A percentile compares a stretch with the other conserved stretches of the same genome.
These are phyloP conservation scores for Premnoplex brunnescens DNA, from an alignment of 2,797 vertebrate genomes.

Conservation along the genomic window DNA sequence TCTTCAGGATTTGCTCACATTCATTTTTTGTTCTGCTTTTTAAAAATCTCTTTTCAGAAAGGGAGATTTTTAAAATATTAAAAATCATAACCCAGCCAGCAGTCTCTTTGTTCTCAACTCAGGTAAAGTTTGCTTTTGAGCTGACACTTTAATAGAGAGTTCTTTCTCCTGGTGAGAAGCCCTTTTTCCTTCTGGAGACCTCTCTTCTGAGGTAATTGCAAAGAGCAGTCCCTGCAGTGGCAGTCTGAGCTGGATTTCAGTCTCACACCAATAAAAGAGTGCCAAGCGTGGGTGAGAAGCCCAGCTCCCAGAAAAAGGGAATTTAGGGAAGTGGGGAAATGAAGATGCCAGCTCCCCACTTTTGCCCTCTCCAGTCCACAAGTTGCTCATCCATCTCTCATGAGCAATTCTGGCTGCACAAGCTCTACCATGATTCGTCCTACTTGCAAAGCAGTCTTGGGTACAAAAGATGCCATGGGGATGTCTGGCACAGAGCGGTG, in stretches of 20 bases:
- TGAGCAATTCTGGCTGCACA: background rate
- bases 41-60: background rate
- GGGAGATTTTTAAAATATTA: background rate
- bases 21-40: background rate
- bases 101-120: conserved; percentile 13
- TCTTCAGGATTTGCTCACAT: background rate
- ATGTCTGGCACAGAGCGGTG: background rate
- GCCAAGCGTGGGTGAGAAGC: background rate
- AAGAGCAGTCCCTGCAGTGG: background rate
- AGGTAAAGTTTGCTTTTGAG: background rate
- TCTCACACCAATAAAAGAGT: conserved; percentile 8
- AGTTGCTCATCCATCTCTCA: background rate
- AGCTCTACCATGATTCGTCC: background rate
- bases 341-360: background rate
- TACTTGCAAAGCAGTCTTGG: background rate
- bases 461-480: background rate
- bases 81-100: background rate
- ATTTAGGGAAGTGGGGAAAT: background rate
- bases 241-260: background rate
- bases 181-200: background rate
- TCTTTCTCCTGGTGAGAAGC: background rate
- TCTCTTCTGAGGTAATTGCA: background rate
- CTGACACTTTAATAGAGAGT: background rate
- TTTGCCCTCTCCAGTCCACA: background rate
- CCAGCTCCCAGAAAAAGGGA: background rate